Evolutionary conservation across 2,888 invertebrate genomes (phyloP).

Genomic region (Uloborus plumipes): DNA sequence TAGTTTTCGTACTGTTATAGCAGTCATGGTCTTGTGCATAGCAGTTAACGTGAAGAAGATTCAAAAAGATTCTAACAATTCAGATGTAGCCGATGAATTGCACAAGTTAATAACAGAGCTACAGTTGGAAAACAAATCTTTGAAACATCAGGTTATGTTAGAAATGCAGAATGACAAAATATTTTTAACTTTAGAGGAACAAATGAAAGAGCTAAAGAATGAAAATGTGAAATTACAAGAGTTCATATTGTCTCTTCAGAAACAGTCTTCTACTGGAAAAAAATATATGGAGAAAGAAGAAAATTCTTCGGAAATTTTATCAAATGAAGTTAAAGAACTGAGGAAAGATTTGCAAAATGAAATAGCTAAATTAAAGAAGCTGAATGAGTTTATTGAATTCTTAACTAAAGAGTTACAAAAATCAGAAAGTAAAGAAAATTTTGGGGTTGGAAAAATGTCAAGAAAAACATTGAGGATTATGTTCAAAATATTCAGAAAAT

Average conservation of each 20-base stretch:
- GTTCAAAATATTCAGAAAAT: conserved; percentile 13
- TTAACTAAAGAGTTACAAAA: conserved; percentile 7
- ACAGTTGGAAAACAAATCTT: conserved; percentile 22
- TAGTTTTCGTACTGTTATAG: too few species aligned
- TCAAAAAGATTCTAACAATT: too few species aligned
- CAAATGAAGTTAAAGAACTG: conserved; percentile 20
- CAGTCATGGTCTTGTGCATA: too few species aligned
- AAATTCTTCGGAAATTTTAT: conserved; percentile 13
- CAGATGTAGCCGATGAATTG: conserved; percentile 9
- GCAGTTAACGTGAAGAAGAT: too few species aligned
- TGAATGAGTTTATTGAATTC: conserved; percentile 24
- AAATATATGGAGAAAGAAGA: background rate
- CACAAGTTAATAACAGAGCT: conserved; percentile 13
- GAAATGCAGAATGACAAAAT: conserved; percentile 36
- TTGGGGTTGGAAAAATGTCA: conserved; percentile 27
- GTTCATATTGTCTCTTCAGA: conserved; percentile 20
- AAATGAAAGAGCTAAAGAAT: conserved; percentile 28
- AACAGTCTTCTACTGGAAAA: conserved; percentile 14
- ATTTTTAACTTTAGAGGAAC: conserved; percentile 29
- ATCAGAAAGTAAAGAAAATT: background rate
- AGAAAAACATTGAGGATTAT: conserved; percentile 22
- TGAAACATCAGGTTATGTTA: conserved; percentile 23
- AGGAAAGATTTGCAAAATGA: conserved; percentile 12
- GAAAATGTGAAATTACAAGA: conserved; percentile 34
- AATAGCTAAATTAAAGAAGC: conserved; percentile 22